phyloP scores from a whole-genome alignment of 2,797 vertebrate species.

The Pempheris klunzingeri region DNA sequence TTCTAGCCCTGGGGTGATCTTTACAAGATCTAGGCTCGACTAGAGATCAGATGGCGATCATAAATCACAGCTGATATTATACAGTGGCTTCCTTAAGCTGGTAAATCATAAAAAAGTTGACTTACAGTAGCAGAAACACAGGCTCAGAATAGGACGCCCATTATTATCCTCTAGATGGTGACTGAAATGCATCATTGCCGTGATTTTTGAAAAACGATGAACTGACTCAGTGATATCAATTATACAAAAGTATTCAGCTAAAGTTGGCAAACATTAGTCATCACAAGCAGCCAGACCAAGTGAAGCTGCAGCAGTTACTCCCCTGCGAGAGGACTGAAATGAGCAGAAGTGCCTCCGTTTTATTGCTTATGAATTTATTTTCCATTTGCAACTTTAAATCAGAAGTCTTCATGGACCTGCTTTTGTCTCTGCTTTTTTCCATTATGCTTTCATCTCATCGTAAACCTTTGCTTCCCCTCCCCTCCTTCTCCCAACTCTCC shows the following conservation, averaged over 20 bases:
- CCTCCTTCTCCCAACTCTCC: too few species aligned
- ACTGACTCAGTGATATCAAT: neutral
- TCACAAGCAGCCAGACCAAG: neutral
- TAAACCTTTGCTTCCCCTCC: neutral
- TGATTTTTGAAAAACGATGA: too few species aligned
- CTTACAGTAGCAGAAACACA: too few species aligned
- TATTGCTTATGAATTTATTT: conserved; percentile 18
- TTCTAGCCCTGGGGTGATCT: too few species aligned
- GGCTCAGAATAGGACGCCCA: too few species aligned
- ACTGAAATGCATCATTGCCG: neutral
- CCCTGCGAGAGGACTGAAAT: neutral
- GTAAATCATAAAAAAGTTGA: neutral
- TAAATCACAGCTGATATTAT: neutral
- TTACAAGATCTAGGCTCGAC: too few species aligned
- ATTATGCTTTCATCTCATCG: neutral
- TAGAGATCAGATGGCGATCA: too few species aligned
- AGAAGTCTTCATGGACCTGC: neutral
- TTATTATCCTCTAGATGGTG: neutral
- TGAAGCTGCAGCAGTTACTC: neutral
- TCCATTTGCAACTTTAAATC: conserved; percentile 4
- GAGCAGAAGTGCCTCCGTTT: neutral
- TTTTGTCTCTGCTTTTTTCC: neutral
- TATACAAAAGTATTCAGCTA: neutral
- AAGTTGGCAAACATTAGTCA: neutral
- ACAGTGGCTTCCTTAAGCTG: neutral